phyloP scores from a whole-genome alignment of 2,888 invertebrate species.

The Erebia aethiops region DNA sequence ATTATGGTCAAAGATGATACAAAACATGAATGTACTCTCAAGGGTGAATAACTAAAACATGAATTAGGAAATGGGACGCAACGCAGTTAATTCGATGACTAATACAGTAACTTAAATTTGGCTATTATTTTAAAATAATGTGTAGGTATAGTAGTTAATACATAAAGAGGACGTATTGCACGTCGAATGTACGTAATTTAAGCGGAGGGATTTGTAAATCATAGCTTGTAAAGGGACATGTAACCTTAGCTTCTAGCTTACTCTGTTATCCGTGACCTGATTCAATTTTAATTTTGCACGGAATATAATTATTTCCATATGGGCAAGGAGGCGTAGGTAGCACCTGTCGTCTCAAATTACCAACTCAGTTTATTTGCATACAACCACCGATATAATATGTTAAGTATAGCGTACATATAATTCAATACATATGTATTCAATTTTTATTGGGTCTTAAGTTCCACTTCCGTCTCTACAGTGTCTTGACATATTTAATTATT shows the following conservation, averaged over 20 bases:
- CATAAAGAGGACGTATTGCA: constrained; percentile 18
- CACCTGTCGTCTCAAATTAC: background rate
- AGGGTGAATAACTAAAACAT: constrained; percentile 20
- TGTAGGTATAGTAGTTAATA: no score
- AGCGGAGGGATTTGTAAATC: constrained; percentile 10
- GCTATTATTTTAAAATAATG: no score
- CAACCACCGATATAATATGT: no score
- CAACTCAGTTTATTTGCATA: background rate
- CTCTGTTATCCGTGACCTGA: constrained; percentile 11
- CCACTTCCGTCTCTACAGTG: no score
- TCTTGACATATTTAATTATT: no score
- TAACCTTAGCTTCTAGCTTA: constrained; percentile 17
- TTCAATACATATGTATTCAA: no score
- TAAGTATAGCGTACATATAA: no score
- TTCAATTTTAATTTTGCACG: constrained; percentile 9
- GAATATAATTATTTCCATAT: constrained; percentile 1
- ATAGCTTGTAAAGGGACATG: constrained; percentile 12
- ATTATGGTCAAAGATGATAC: constrained; percentile 10
- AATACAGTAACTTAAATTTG: background rate
- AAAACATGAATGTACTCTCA: constrained; percentile 16
- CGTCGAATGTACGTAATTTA: background rate
- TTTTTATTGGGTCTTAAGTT: no score
- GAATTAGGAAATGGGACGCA: constrained; percentile 15
- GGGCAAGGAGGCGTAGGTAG: background rate
- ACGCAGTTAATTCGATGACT: background rate